Evolutionary conservation across 1,140 invertebrate species (phyloP), one percentile per base, ranked within the genome.

Genomic region (Drosophila willistoni): DNA sequence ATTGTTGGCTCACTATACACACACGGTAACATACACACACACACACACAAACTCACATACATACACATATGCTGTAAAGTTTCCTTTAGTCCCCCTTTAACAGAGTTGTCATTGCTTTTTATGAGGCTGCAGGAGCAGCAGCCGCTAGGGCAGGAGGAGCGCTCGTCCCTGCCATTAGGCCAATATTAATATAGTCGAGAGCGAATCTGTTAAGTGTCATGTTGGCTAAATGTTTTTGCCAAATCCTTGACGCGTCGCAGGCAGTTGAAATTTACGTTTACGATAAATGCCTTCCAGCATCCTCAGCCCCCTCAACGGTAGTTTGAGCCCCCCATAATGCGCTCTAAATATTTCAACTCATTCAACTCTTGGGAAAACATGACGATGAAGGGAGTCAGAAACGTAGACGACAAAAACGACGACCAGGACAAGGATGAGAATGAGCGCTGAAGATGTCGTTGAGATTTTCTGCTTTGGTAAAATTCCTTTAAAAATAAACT

Each of bases 161-260:
- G 64, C 59, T 81, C 75, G 67, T 76, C 68, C 36, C 67, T 61
- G 68, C 73, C 79, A 81, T 81, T 77, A 69, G 78, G 78, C 79
- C 77, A 67, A 81, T 80, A 80, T 81, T 81, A 73, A 80, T 76
- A 77, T 77, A 69, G 75, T 78, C 76, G 68, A 59, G 63, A 60
- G 54, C 12, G 73, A 75, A 75, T 75, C 70, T 56, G 67, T 41
- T 54, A 83, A 81, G 84, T 89, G 84, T 84, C 85, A 78, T 84
- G 85, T 89, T 84, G 77, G 83, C 65, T 87, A 81, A 89, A 81
- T 81, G 84, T 69, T 67, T 55, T 68, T 75, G 83, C 78, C 77
- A 89, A 87, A 87, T 89, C 84, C 84, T 81, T 81, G 84, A 81
- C 77, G 81, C 78, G 81, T 79, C 74, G 64, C 68, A 75, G 84